phyloP scores from a whole-genome alignment of 1,140 invertebrate genomes.

The Mizuhopecten yessoensis region DNA sequence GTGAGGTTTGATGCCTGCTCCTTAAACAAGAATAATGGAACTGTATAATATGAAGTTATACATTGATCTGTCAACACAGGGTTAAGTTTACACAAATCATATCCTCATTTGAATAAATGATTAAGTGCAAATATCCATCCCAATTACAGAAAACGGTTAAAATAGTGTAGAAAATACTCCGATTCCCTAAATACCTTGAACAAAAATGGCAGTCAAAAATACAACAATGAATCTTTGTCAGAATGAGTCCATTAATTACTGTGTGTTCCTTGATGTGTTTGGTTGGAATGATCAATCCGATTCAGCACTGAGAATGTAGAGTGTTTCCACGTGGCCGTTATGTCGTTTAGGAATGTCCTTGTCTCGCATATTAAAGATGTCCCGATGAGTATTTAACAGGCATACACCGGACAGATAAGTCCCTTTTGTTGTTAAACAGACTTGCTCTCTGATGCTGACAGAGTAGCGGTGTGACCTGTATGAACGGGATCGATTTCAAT shows the following conservation, averaged over 20 bases:
- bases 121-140: neutral
- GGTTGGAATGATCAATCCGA: neutral
- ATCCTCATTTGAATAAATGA: neutral
- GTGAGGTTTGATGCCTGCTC: neutral
- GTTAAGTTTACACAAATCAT: neutral
- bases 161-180: neutral
- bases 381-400: neutral
- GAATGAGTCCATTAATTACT: neutral
- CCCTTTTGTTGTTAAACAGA: neutral
- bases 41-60: neutral
- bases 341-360: neutral
- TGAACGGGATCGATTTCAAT: neutral
- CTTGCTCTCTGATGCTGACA: neutral
- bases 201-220: neutral
- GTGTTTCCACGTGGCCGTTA: neutral
- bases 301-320: neutral
- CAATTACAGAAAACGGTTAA: neutral
- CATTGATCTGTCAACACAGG: neutral
- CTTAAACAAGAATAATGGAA: neutral
- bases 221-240: neutral
- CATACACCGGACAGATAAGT: neutral
- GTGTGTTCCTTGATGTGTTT: no score
- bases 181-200: neutral
- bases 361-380: neutral
- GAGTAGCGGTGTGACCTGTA: neutral